phyloP scores from a whole-genome alignment of 2,113 vertebrate species.

The Ondatra zibethicus region DNA sequence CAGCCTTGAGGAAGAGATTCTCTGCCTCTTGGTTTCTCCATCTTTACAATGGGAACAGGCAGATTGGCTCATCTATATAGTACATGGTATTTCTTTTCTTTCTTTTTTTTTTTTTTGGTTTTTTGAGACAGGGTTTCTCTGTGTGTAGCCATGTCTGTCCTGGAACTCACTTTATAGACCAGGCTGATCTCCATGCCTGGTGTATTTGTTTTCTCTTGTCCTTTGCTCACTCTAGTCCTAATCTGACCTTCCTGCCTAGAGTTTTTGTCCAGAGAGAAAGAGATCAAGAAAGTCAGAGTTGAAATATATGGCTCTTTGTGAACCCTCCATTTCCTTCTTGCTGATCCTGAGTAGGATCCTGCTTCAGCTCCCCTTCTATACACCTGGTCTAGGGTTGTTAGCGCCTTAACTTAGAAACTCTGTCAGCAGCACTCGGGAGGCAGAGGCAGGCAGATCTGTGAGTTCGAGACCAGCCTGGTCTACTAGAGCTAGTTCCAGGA shows the following conservation, averaged over 20 bases:
- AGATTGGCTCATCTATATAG: not conserved
- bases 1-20: slow-evolving; percentile 41
- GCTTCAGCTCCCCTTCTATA: not conserved
- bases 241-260: slow-evolving; percentile 5
- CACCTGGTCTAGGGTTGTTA: not conserved
- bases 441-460: no score
- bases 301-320: not conserved
- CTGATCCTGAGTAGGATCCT: not conserved
- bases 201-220: slow-evolving; percentile 51
- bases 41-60: slow-evolving; percentile 4
- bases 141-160: not conserved
- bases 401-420: not conserved
- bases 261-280: not conserved
- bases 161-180: not conserved
- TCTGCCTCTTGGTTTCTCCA: slow-evolving; percentile 25
- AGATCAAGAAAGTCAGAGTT: slow-evolving; percentile 32
- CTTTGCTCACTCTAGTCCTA: not conserved
- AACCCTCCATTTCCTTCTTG: not conserved
- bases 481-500: no score
- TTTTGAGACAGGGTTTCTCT: not conserved
- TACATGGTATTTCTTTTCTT: slow-evolving; percentile 12
- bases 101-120: slow-evolving; percentile 6
- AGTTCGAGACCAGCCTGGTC: no score
- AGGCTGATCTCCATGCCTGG: not conserved
- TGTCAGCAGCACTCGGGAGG: not conserved